Evolutionary conservation across 2,888 invertebrate genomes (phyloP).

Genomic region (Tinea trinotella): DNA sequence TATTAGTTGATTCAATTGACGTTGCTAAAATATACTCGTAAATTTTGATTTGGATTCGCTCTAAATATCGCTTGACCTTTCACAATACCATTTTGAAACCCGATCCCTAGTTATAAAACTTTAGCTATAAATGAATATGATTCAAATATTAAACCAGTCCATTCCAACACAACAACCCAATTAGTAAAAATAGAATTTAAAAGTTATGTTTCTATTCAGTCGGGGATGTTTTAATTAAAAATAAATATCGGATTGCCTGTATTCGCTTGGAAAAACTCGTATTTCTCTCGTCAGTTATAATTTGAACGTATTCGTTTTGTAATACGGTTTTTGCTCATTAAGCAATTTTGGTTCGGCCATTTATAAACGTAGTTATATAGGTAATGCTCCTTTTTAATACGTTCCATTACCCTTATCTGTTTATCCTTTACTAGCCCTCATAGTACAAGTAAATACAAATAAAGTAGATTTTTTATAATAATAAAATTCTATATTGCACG

Average conservation of each 20-base stretch:
- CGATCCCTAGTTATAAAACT: neutral
- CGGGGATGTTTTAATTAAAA: conserved; percentile 8
- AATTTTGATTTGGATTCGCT: neutral
- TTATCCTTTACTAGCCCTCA: too few species aligned
- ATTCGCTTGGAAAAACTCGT: neutral
- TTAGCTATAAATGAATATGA: neutral
- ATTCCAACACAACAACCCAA: neutral
- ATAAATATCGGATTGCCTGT: neutral
- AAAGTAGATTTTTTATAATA: too few species aligned
- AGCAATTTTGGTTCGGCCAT: too few species aligned
- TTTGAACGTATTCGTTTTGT: neutral
- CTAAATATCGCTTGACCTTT: conserved; percentile 8
- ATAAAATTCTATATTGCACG: too few species aligned
- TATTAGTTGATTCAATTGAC: neutral
- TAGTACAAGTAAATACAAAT: too few species aligned
- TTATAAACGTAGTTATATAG: too few species aligned
- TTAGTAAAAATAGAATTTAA: neutral
- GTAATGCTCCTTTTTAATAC: too few species aligned
- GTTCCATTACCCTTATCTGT: too few species aligned
- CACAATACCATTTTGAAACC: neutral
- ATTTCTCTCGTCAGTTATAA: neutral
- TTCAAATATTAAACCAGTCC: neutral
- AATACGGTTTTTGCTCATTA: too few species aligned
- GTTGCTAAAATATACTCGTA: neutral
- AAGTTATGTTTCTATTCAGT: neutral